Evolutionary conservation across 2,113 vertebrate genomes (phyloP), one percentile per base, ranked within the genome.

Genomic region (Ciconia maguari): DNA sequence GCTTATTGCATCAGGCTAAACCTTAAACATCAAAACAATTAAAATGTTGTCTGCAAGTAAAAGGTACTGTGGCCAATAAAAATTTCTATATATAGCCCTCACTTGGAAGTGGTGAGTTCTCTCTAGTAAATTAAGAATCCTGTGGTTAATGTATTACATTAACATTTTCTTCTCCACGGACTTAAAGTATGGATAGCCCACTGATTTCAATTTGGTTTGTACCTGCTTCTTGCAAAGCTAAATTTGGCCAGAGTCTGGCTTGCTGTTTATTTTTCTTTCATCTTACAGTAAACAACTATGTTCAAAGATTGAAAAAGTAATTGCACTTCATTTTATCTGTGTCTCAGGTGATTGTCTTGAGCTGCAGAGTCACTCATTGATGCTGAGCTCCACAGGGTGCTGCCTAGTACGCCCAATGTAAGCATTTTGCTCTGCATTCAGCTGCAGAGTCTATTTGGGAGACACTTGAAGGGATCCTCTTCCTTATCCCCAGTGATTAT

Each of bases 121-220:
- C 14, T 60, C 34, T 57, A 77, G 72, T 87, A 96, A 89, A 89
- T 88, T 80, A 90, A 83, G 38, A 81, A 71, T 65, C 69, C 41
- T 69, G 61, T 76, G 70, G 68, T 93, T 83, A 87, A 58, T 58
- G 16, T 90, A 55, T 87, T 85, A 64, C 54, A 66, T 80, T 86
- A 95, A 64, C 54, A 66, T 80, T 86, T 96, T 91, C 38, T 89
- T 82, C 27, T 87, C 29, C 38, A 62, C 2, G 5, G 21, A 48
- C 6, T 85, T 71, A 91, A 94, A 92, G 79, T 82, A 79, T 70
- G 54, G 25, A 38, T 79, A 89, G 27, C 32, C 21, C 16, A 60
- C 54, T 51, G 62, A 51, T 94, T 90, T 97, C 57, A 69, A 29
- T 88, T 94, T 72, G 34, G 41, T 90, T 93, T 87, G 49, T 90